phyloP scores from a whole-genome alignment of 2,888 invertebrate genomes.

The Rhaphigaster nebulosa region DNA sequence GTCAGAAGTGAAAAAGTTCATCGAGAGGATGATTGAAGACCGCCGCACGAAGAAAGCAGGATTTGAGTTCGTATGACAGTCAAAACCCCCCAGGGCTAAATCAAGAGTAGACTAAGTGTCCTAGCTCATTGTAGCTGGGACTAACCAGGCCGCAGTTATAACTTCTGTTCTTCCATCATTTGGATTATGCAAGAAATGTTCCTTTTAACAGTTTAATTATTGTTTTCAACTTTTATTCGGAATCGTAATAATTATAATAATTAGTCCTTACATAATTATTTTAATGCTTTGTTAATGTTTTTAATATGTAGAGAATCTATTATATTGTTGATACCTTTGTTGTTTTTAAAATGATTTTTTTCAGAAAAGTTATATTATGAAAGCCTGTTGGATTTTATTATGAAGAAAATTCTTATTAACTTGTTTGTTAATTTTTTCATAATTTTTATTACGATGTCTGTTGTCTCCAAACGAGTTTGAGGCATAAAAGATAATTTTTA shows the following conservation, averaged over 20 bases:
- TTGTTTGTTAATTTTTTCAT: constrained; percentile 20
- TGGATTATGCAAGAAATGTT: constrained; percentile 9
- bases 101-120: constrained; percentile 65
- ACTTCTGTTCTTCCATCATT: constrained; percentile 54
- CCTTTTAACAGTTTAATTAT: constrained; percentile 34
- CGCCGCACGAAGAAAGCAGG: constrained; percentile 69
- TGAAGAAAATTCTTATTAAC: constrained; percentile 6
- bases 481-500: background rate
- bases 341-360: background rate
- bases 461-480: background rate
- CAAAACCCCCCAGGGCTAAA: constrained; percentile 65
- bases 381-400: constrained; percentile 16
- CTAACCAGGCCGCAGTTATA: constrained; percentile 56
- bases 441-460: constrained; percentile 14
- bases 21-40: constrained; percentile 82
- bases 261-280: constrained; percentile 40
- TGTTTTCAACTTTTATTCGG: constrained; percentile 40
- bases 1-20: constrained; percentile 91
- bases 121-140: background rate
- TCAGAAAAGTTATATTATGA: background rate
- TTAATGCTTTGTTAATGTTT: constrained; percentile 37
- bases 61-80: constrained; percentile 83
- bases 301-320: constrained; percentile 41
- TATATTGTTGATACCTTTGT: constrained; percentile 25
- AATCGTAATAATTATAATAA: constrained; percentile 42